phyloP scores from a whole-genome alignment of 2,113 vertebrate genomes.

The Sturnira hondurensis region DNA sequence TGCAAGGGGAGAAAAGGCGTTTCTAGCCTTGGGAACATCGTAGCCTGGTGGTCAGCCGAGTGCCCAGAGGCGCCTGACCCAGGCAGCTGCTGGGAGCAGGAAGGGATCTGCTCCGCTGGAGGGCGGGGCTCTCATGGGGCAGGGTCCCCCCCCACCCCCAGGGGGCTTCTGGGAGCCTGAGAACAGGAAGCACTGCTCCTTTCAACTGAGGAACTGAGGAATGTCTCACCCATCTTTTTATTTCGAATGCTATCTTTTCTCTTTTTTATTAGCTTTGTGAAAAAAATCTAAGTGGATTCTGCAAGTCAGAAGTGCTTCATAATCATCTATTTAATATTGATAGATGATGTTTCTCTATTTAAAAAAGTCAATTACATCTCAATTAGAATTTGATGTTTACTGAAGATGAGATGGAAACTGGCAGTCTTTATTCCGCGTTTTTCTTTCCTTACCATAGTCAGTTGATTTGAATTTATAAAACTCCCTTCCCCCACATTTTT shows the following conservation, averaged over 20 bases:
- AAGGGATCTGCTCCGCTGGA: too few relatives aligned
- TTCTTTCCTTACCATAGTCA: not conserved
- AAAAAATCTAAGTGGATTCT: not conserved
- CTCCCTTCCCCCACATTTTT: not conserved
- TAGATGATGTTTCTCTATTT: not conserved
- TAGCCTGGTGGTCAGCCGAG: not conserved
- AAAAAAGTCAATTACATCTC: not conserved
- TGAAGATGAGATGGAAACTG: not conserved
- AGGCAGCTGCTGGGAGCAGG: not conserved
- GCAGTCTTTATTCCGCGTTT: not conserved
- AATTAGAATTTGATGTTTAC: not conserved
- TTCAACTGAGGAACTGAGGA: not conserved
- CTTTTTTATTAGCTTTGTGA: not conserved
- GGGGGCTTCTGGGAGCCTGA: not conserved
- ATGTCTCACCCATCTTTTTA: not conserved
- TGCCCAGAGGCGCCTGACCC: not conserved
- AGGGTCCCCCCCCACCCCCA: too few relatives aligned
- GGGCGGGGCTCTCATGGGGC: not conserved
- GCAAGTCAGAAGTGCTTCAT: not conserved
- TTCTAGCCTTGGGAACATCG: not conserved
- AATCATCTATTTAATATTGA: not conserved
- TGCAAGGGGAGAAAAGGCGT: not conserved
- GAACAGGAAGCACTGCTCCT: conserved; percentile 45
- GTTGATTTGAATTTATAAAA: not conserved
- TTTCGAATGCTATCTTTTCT: not conserved